A percentile compares a stretch with the other conserved stretches of the same genome.
Evolutionary conservation across 2,797 vertebrate genomes (phyloP).

Genomic region (Saxicola maurus): DNA sequence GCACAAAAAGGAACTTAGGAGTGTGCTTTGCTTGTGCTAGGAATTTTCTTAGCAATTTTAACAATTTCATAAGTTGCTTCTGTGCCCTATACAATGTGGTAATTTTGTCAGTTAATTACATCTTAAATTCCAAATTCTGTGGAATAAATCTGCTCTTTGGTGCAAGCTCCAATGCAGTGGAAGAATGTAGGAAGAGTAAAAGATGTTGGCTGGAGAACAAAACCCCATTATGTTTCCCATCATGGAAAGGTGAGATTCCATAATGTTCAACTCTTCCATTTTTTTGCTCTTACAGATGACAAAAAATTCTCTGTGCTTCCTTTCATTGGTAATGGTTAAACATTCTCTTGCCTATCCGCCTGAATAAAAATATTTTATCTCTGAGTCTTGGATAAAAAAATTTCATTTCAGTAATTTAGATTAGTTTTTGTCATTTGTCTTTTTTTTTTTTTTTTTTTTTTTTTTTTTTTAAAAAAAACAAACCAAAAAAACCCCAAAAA

Average conservation of each 20-base stretch:
- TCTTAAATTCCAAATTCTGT: neutral
- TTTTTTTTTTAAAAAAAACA: no score
- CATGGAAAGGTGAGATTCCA: neutral
- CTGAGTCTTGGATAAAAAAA: neutral
- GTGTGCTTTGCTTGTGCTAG: neutral
- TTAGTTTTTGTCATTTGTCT: accelerated
- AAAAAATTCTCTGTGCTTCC: neutral
- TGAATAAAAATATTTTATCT: neutral
- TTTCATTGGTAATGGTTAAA: neutral
- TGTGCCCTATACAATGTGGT: neutral
- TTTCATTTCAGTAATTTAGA: neutral
- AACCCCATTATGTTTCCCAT: neutral
- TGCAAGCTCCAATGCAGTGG: neutral
- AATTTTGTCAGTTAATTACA: neutral
- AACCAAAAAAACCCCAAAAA: no score
- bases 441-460: neutral
- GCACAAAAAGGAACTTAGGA: neutral
- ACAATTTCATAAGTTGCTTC: neutral
- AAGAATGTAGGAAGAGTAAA: neutral
- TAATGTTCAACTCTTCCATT: neutral
- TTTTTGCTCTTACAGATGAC: neutral
- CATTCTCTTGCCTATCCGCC: neutral
- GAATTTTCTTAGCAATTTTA: neutral
- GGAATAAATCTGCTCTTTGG: neutral
- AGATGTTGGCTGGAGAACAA: neutral